Percentiles rank a stretch among this genome's conserved stretches.
Evolutionary conservation across 2,888 invertebrate species (phyloP).

Genomic region (Tribolium freemani): DNA sequence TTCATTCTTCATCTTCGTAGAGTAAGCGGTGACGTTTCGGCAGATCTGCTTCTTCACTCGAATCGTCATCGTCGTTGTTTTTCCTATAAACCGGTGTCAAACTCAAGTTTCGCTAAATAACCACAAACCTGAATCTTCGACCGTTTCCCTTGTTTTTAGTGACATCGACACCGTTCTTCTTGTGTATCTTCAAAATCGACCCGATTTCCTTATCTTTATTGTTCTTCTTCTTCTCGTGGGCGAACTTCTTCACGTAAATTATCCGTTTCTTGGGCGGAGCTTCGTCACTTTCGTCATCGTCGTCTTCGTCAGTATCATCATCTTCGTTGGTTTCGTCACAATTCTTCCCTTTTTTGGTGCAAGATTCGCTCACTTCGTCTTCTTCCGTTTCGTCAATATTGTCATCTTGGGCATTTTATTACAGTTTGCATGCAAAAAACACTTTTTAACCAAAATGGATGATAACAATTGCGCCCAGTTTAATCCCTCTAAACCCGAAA

Average conservation of each 20-base stretch:
- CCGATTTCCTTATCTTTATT: slow-evolving; percentile 47
- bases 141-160: too few species aligned
- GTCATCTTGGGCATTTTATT: slow-evolving; percentile 28
- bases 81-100: too few species aligned
- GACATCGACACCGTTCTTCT: too few species aligned
- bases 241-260: slow-evolving; percentile 60
- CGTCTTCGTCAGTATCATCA: slow-evolving; percentile 47
- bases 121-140: too few species aligned
- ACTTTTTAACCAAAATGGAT: slow-evolving; percentile 55
- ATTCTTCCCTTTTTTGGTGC: slow-evolving; percentile 4
- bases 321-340: slow-evolving; percentile 24
- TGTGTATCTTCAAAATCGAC: slow-evolving; percentile 55
- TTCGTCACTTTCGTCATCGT: slow-evolving; percentile 45
- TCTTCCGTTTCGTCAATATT: slow-evolving; percentile 41
- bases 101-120: too few species aligned
- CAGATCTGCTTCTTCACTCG: too few species aligned
- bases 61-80: too few species aligned
- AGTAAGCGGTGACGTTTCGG: too few species aligned
- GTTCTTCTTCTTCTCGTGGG: slow-evolving; percentile 58
- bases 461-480: slow-evolving; percentile 56
- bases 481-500: slow-evolving; percentile 56
- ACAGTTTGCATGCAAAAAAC: too few species aligned
- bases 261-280: too few species aligned
- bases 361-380: slow-evolving; percentile 34
- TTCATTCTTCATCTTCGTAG: too few species aligned